Evolutionary conservation across 2,113 vertebrate species (phyloP).

Genomic region (Tylochromis polylepis): DNA sequence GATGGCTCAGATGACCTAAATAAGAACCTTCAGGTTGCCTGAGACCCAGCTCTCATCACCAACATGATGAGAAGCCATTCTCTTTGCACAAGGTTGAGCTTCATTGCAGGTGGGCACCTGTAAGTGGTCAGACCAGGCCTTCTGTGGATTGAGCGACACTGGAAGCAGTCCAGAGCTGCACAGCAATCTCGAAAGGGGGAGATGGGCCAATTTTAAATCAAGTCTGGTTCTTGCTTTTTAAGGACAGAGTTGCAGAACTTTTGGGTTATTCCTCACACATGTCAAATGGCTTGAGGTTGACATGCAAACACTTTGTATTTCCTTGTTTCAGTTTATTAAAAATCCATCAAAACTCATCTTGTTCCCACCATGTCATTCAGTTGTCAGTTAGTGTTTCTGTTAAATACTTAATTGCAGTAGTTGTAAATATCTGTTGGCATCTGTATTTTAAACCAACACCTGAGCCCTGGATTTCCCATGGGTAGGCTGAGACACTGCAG

Average conservation of each 20-base stretch:
- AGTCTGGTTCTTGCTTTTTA: background rate
- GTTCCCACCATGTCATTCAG: background rate
- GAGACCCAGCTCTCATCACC: background rate
- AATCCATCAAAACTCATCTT: background rate
- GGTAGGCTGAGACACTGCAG: conserved; percentile 61
- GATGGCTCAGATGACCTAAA: background rate
- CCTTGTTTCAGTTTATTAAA: background rate
- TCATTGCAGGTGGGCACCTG: background rate
- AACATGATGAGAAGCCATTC: background rate
- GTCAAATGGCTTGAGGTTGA: background rate
- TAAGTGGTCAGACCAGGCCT: background rate
- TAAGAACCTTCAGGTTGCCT: background rate
- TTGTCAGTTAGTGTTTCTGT: background rate
- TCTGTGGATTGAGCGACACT: background rate
- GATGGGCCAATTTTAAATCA: background rate
- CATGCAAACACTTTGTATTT: background rate
- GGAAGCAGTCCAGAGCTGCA: background rate
- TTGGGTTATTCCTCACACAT: background rate
- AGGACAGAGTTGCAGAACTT: background rate
- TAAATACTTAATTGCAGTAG: background rate
- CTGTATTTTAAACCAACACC: background rate
- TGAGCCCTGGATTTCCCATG: background rate
- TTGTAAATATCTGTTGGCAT: background rate
- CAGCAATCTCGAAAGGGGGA: background rate
- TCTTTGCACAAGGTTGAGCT: background rate